Conservation (phyloP, 2,888 invertebrate species). For the Pammene fasciana region DNA sequence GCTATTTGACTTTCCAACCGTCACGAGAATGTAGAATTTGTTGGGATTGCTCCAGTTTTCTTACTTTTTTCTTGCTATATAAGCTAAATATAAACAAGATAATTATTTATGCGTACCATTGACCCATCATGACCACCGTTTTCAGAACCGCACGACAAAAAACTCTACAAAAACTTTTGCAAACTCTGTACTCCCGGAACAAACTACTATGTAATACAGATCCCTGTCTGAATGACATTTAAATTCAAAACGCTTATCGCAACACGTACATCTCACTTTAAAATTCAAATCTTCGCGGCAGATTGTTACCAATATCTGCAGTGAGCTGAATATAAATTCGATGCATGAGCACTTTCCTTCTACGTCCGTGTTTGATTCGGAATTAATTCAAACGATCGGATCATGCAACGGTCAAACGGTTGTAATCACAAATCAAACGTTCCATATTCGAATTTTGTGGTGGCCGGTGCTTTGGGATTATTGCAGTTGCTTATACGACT, state of each 20-base stretch:
- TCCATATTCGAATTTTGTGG: constrained; percentile 67
- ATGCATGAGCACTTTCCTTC: constrained; percentile 52
- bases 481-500: constrained; percentile 32
- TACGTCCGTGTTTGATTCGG: constrained; percentile 49
- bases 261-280: constrained; percentile 56
- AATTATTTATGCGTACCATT: too few relatives aligned
- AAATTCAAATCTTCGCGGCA: constrained; percentile 67
- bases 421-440: constrained; percentile 65
- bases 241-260: constrained; percentile 52
- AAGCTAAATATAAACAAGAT: too few relatives aligned
- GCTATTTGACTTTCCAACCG: too few relatives aligned
- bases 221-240: constrained; percentile 56
- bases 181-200: neutral
- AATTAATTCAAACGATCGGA: constrained; percentile 64
- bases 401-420: constrained; percentile 51
- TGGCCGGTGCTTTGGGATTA: constrained; percentile 56
- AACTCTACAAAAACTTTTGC: neutral
- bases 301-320: constrained; percentile 70
- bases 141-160: too few relatives aligned
- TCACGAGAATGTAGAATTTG: too few relatives aligned
- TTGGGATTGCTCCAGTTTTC: too few relatives aligned
- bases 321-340: constrained; percentile 68
- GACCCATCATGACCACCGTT: too few relatives aligned
- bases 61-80: too few relatives aligned
- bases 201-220: constrained; percentile 32